These are phyloP conservation scores for Melanargia galathea DNA, from an alignment of 2,888 invertebrate species.

Conservation along the genomic window DNA sequence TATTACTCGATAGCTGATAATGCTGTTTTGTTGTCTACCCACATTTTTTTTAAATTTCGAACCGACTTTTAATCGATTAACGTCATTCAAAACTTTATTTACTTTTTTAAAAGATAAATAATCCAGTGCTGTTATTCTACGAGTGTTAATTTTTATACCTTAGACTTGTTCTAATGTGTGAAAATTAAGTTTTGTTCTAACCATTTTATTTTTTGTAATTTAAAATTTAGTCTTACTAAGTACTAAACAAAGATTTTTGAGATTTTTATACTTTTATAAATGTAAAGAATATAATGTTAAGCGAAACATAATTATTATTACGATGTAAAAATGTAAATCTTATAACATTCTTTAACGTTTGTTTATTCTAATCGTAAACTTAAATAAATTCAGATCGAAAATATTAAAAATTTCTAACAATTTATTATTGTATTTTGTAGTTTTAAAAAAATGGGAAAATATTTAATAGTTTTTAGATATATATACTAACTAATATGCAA, in stretches of 20 bases:
- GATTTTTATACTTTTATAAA: constrained; percentile 36
- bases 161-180: constrained; percentile 44
- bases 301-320: constrained; percentile 48
- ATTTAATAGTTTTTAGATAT: constrained; percentile 12
- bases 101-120: constrained; percentile 19
- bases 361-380: constrained; percentile 29
- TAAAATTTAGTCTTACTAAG: constrained; percentile 30
- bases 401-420: constrained; percentile 17
- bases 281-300: constrained; percentile 26
- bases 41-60: constrained; percentile 32
- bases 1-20: constrained; percentile 22
- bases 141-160: constrained; percentile 43
- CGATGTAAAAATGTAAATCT: constrained; percentile 69
- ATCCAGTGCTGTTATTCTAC: constrained; percentile 21
- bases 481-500: constrained; percentile 67
- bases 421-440: background rate
- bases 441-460: background rate
- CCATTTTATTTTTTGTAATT: constrained; percentile 23
- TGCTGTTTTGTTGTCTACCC: constrained; percentile 17
- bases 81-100: constrained; percentile 4
- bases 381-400: constrained; percentile 20
- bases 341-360: constrained; percentile 41
- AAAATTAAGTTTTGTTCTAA: constrained; percentile 36
- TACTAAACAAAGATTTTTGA: constrained; percentile 35
- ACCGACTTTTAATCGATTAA: constrained; percentile 28